Conservation (phyloP, 2,888 invertebrate species). For the Hypena proboscidalis region DNA sequence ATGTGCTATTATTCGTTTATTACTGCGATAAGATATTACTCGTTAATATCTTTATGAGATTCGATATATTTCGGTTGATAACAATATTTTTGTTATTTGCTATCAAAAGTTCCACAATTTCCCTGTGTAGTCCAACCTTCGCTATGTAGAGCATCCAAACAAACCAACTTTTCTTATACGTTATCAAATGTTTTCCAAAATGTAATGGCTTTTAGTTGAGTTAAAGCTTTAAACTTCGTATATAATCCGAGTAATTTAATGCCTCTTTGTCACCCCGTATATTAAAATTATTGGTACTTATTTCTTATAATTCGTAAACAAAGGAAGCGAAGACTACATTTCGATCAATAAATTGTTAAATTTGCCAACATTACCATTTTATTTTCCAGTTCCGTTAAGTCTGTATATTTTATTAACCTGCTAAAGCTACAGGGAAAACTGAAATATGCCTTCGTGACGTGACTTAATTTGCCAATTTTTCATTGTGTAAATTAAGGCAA, state of each 20-base stretch:
- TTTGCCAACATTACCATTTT: too few relatives aligned
- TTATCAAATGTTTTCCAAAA: too few relatives aligned
- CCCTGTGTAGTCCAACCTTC: background rate
- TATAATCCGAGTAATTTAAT: too few relatives aligned
- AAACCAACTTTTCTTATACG: background rate
- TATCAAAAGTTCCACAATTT: background rate
- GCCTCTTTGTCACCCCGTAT: too few relatives aligned
- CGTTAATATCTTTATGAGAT: slow-evolving; percentile 6
- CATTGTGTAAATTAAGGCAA: slow-evolving; percentile 39
- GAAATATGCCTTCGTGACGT: slow-evolving; percentile 3
- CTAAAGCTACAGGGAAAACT: slow-evolving; percentile 3
- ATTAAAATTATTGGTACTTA: too few relatives aligned
- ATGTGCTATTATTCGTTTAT: slow-evolving; percentile 13
- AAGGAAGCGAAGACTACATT: too few relatives aligned
- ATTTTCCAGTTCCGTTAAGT: too few relatives aligned
- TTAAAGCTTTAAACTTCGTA: too few relatives aligned
- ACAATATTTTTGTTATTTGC: background rate
- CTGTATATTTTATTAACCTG: background rate
- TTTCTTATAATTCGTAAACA: too few relatives aligned
- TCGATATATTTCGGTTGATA: background rate
- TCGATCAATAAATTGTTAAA: too few relatives aligned
- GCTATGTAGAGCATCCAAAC: background rate
- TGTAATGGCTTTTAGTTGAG: too few relatives aligned
- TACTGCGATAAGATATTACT: slow-evolving; percentile 7
- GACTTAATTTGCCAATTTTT: slow-evolving; percentile 15